Base-by-base conservation (phyloP, 2,113 vertebrate genomes). In the Xyliphius kryptos region DNA sequence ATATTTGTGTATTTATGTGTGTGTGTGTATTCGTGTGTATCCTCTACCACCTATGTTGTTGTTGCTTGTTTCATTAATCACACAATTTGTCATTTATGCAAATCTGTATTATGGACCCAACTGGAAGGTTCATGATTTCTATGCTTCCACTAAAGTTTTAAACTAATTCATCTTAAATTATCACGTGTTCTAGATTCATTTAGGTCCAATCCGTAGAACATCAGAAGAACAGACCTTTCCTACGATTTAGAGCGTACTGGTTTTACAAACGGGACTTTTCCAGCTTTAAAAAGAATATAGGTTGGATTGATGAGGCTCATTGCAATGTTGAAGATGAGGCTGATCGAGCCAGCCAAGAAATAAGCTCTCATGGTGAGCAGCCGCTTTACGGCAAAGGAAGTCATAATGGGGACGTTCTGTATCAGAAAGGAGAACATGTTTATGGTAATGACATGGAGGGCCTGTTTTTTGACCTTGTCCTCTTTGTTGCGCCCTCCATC, bases 71-170 rank as follows among this genome's bases (percentile, higher is more conserved):
- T 13, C 11, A 51, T 51, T 13, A 22, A 51, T 51, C 10, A 12
- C 49, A 51, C 19, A 10, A 51, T 21, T 21, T 51, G 12, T 51
- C 20, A 51, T 51, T 51, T 11, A 51, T 51, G 49, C 49, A 51
- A 51, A 51, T 51, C 49, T 51, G 11, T 12, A 3, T 12, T 14
- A 41, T 12, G 40, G 10, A 41, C 7, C 7, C 4, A 6, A 32
- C 7, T 32, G 4, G 1, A 32, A 32, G 26, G 7, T 32, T 32
- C 4, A 32, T 32, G 26, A 32, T 32, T 6, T 32, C 26, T 5
- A 32, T 32, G 26, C 26, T 32, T 32, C 7, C 26, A 32, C 26
- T 32, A 6, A 26, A 26, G 22, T 3, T 6, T 26, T 26, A 32
- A 32, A 32, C 26, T 32, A 32, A 3, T 5, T 32, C 7, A 32